phyloP scores from a whole-genome alignment of 2,113 vertebrate species.

The Ginglymostoma cirratum region DNA sequence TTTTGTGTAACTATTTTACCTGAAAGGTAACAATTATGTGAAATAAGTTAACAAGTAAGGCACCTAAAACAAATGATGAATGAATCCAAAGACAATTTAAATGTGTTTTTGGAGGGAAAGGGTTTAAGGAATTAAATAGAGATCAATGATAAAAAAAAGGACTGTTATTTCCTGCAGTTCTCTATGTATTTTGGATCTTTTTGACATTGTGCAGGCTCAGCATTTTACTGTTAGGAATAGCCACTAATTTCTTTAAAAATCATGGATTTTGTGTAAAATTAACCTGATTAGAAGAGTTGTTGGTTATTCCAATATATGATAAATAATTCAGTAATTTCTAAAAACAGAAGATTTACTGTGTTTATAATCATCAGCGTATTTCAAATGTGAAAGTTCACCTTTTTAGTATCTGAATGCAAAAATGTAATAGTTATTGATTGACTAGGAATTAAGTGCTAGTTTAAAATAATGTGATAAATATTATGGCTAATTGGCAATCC shows the following conservation, averaged over 20 bases:
- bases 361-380: background rate
- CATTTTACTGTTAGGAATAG: background rate
- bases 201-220: background rate
- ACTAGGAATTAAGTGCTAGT: background rate
- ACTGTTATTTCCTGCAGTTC: background rate
- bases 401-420: background rate
- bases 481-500: background rate
- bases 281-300: background rate
- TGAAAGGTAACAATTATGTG: background rate
- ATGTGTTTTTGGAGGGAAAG: background rate
- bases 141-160: background rate
- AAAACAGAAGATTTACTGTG: background rate
- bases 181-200: background rate
- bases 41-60: background rate
- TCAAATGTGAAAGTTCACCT: background rate
- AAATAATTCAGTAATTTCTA: background rate
- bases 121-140: background rate
- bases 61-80: background rate
- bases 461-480: background rate
- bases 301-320: background rate
- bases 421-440: background rate
- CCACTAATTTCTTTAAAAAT: background rate
- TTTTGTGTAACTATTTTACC: background rate
- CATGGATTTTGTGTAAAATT: background rate
- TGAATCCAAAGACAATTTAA: background rate